Conservation (phyloP, 2,113 vertebrate genomes). For the Ceuthmochares aereus region DNA sequence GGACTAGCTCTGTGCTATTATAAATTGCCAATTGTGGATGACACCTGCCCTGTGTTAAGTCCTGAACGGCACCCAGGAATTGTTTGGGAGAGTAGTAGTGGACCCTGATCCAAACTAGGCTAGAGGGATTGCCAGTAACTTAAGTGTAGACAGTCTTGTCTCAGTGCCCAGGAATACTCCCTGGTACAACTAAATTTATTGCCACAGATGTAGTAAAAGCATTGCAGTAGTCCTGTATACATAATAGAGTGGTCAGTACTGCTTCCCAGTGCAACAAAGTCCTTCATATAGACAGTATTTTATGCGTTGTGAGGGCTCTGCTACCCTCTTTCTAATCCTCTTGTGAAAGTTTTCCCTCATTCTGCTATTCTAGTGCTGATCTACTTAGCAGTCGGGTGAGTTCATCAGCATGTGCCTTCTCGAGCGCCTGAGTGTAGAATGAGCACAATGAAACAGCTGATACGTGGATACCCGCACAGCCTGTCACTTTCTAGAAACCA, state of each 20-base stretch:
- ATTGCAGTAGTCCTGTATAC: not conserved
- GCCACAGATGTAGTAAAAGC: not conserved
- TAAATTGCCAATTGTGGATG: not conserved
- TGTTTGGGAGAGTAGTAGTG: not conserved
- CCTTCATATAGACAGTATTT: not conserved
- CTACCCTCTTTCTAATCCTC: not conserved
- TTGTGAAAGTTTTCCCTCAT: not conserved
- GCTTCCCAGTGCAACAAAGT: not conserved
- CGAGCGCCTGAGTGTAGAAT: not conserved
- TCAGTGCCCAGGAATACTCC: not conserved
- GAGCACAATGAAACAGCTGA: conserved; percentile 26
- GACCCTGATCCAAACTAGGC: not conserved
- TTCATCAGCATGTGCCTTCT: not conserved
- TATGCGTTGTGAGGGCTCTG: fast-evolving
- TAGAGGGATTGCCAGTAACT: not conserved
- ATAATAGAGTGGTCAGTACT: not conserved
- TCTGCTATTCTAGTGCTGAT: not conserved
- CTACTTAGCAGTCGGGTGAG: not conserved
- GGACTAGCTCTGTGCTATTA: not conserved
- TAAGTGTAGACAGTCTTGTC: not conserved
- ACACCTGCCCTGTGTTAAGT: not conserved
- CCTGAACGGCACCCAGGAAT: not conserved
- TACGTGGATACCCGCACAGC: not conserved
- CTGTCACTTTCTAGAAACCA: conserved; percentile 49
- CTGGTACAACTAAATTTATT: not conserved